These are phyloP conservation scores for Amblyteles armatorius DNA, from an alignment of 2,888 invertebrate genomes.

Conservation along the genomic window DNA sequence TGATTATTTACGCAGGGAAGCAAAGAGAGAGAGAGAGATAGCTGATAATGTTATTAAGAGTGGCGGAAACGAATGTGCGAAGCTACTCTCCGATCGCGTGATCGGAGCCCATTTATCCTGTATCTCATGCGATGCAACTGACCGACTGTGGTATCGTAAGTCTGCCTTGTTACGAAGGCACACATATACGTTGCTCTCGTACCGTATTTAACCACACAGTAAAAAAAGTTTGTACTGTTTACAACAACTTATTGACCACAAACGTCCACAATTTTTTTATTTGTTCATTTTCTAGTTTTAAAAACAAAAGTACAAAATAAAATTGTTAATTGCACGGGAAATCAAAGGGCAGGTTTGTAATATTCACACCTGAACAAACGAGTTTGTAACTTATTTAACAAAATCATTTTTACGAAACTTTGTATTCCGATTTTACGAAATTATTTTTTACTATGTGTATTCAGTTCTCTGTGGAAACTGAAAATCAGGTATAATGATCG, in stretches of 20 bases:
- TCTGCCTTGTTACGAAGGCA: conserved; percentile 33
- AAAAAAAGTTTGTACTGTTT: too few relatives aligned
- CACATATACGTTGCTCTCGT: neutral
- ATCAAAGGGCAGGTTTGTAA: too few relatives aligned
- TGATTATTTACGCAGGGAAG: neutral
- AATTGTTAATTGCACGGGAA: too few relatives aligned
- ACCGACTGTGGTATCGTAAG: conserved; percentile 21
- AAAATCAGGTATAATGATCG: neutral
- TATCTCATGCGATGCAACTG: conserved; percentile 47
- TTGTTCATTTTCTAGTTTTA: too few relatives aligned
- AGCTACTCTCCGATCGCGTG: conserved; percentile 51
- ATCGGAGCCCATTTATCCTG: conserved; percentile 48
- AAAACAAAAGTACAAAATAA: too few relatives aligned
- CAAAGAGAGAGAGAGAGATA: neutral
- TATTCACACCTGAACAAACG: too few relatives aligned
- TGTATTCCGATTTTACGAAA: too few relatives aligned
- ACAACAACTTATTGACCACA: too few relatives aligned
- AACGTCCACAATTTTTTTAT: too few relatives aligned
- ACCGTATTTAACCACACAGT: conserved; percentile 7
- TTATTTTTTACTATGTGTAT: neutral
- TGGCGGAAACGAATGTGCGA: conserved; percentile 20
- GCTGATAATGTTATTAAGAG: neutral
- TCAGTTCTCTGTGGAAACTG: neutral
- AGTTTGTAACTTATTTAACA: too few relatives aligned
- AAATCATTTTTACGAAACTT: too few relatives aligned